Evolutionary conservation across 2,797 vertebrate genomes (phyloP), one percentile per base, ranked within the genome.

Genomic region (Girardinus metallicus): DNA sequence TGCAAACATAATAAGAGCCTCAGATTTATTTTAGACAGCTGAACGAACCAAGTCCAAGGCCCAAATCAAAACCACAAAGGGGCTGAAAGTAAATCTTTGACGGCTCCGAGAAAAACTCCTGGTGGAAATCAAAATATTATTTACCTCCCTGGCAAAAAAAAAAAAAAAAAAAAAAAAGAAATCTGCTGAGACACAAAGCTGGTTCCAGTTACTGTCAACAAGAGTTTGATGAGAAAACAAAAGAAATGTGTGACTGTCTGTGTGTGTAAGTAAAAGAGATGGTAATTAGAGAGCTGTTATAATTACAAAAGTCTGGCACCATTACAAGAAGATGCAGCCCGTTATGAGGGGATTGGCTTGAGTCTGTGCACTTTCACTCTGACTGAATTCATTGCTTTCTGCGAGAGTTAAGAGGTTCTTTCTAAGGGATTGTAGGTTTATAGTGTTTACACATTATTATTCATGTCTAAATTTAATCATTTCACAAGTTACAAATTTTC

Each of bases 91-190:
- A 43, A 77, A 70, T 71, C 73, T 72, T 47, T 51, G 64, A 77
- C 68, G 43, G 74, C 53, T 51, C 53, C 8, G 4, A 73, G 72
- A n/a, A 41, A 77, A 80, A 78, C 1, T 73, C 80, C 70, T 62
- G 60, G n/a, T 64, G 39, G 51, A 77, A 76, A 84, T 74, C 75
- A 76, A 62, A 70, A 80, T 73, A 78, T 47, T 68, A 21, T 85
- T 75, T 73, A 78, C 79, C 73, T 81, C 53, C 11, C 41, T 21
- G 73, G 8, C 68, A 41, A 41, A 43, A 57, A 31, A 62, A 34
- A 29, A 31, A 57, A 26, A 64, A 41, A 36, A 36, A 57, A 29
- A 57, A 29, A 44, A 36, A 57, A 31, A 44, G 4, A 85, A 78
- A 84, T 15, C 73, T 73, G 49, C 72, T 1, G 74, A 77, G 55